These are phyloP conservation scores for Tiliqua scincoides DNA, from an alignment of 2,113 vertebrate species.

Conservation along the genomic window DNA sequence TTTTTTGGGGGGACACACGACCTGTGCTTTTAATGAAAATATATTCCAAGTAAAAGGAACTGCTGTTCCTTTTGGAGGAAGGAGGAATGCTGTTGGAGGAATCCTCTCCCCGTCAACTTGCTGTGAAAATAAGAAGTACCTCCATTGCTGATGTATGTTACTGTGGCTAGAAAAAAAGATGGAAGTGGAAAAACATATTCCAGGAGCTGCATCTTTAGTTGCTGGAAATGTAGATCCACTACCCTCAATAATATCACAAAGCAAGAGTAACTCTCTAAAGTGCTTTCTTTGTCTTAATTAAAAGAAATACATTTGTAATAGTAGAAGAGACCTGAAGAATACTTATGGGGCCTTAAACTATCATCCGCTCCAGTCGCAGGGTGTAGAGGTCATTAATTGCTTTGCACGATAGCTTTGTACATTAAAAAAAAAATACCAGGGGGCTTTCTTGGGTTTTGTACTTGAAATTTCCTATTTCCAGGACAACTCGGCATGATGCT, in stretches of 20 bases:
- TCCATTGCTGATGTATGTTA: not conserved
- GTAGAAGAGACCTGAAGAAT: not conserved
- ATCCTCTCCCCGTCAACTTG: not conserved
- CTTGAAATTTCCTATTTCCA: conserved; percentile 17
- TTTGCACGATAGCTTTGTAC: not conserved
- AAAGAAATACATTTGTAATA: not conserved
- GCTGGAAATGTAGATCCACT: not conserved
- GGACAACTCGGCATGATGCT: not conserved
- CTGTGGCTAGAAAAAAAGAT: not conserved
- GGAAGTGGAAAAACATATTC: not conserved
- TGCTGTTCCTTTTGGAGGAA: too few relatives aligned
- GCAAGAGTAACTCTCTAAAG: not conserved
- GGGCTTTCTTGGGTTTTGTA: not conserved
- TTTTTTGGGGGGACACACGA: not conserved
- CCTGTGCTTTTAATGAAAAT: not conserved
- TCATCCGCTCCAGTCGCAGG: not conserved
- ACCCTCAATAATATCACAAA: not conserved
- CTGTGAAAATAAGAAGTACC: not conserved
- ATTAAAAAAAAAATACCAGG: conserved; percentile 9
- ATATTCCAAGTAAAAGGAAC: not conserved
- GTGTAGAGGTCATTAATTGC: conserved; percentile 6
- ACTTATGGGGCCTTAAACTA: not conserved
- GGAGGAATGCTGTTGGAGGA: not conserved
- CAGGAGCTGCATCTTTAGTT: not conserved
- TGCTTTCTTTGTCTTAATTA: not conserved